Percentiles rank a stretch among this genome's conserved stretches.
These are phyloP conservation scores for Clarias laeviceps DNA, from an alignment of 2,797 vertebrate species.

Conservation along the genomic window DNA sequence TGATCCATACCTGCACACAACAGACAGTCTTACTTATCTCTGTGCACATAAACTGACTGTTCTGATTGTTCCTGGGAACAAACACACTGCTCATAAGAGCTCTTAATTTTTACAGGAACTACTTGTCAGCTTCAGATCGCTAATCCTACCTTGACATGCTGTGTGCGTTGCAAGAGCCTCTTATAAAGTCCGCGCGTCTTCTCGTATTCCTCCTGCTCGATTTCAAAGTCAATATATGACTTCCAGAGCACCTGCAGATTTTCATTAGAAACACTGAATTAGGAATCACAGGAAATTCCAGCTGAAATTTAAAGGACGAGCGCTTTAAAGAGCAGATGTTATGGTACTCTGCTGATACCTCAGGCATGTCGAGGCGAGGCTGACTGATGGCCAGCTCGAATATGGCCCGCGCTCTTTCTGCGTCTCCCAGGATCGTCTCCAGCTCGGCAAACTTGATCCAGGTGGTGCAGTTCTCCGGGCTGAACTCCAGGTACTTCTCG, in stretches of 20 bases:
- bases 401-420: slow-evolving; percentile 86
- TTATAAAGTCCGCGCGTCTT: slow-evolving; percentile 90
- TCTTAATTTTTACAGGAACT: background rate
- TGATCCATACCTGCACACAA: slow-evolving; percentile 90
- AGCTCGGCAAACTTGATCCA: slow-evolving; percentile 98
- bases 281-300: background rate
- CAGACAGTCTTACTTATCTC: too few species aligned
- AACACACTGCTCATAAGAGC: background rate
- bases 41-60: background rate
- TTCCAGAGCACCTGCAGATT: slow-evolving; percentile 91
- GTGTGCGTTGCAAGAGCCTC: slow-evolving; percentile 89
- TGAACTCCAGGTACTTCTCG: slow-evolving; percentile 95
- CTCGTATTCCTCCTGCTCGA: slow-evolving; percentile 94
- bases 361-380: slow-evolving; percentile 96
- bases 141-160: slow-evolving; percentile 89
- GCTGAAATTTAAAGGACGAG: background rate
- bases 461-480: slow-evolving; percentile 94
- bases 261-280: background rate
- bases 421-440: slow-evolving; percentile 93
- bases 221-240: slow-evolving; percentile 97
- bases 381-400: slow-evolving; percentile 95
- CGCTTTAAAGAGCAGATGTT: background rate
- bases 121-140: background rate
- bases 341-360: slow-evolving; percentile 72
- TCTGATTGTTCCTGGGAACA: background rate